Evolutionary conservation across 1,140 invertebrate species (phyloP), one percentile per base, ranked within the genome.

Genomic region (Probaryconus sp.): DNA sequence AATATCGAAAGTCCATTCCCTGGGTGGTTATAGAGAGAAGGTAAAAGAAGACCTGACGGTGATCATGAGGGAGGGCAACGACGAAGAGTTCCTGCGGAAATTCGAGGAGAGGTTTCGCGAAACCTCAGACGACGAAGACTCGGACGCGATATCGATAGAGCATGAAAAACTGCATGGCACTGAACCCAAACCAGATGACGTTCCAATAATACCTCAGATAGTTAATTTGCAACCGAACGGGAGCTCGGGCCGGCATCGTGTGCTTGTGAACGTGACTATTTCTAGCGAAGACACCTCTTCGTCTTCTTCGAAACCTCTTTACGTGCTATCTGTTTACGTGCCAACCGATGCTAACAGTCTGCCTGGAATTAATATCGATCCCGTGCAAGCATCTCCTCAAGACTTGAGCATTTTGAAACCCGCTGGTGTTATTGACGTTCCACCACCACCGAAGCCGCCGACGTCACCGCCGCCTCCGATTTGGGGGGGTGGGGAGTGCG

Each of bases 241-340:
- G 53, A 28, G 26, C 10, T 0, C 58, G 16, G 0, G 31, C 77
- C 33, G 55, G 55, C 13, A 47, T 76, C 77, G n/a, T 30, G 88
- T 94, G 68, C 87, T 93, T 68, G 92, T 94, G 38, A 94, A 94
- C 86, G 88, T 94, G 53, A 93, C 93, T 2, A 93, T 94, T 77
- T 90, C 91, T 11, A 90, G 91, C 11, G 91, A 92, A 72, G 89
- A 90, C 69, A 45, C 67, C 1, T 53, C 69, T 13, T 56, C 76
- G 2, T 88, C 87, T 67, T 85, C 88, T 61, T 88, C 89, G 74
- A 90, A 91, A 75, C 91, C 92, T 31, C 85, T 94, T 61, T 94
- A 93, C 87, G 90, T 93, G 28, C 84, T 94, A 65, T 93, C 93
- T 58, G 90, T 94, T 58, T 92, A 90, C 35, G 90, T 94, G 50